Evolutionary conservation across 2,113 vertebrate species (phyloP), one percentile per base, ranked within the genome.

Genomic region (Sebastes schlegelii): DNA sequence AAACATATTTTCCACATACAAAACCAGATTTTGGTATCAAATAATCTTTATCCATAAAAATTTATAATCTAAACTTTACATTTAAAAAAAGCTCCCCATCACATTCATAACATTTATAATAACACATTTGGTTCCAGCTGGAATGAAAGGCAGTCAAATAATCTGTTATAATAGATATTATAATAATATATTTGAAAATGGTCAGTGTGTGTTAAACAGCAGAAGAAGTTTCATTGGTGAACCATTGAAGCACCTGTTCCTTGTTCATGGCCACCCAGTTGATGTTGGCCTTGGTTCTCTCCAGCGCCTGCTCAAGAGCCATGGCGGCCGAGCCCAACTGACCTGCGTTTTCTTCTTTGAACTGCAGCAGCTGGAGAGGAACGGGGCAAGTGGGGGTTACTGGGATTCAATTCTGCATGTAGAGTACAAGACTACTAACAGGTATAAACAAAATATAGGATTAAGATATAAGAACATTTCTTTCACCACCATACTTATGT

Each of bases 221-320:
- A 9, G 45, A 57, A 2, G 62, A 8, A 1, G 72, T 45, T 77
- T 40, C 78, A 0, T 0, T 0, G 3, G 0, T 7, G 69, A 99
- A 97, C 97, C 97, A 98, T 0, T 6, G 0, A 4, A 89, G 9
- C 58, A 98, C 95, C 0, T 0, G 0, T 0, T 26, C 8, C 87
- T 84, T 88, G 92, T 99, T 98, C 55, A 92, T 67, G 0, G 74
- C 79, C 73, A 98, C 94, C 98, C 97, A 99, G 3, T 95, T 92
- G 40, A 97, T 97, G 92, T 98, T 98, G 60, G 95, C 74, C 1
- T 87, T 93, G 0, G 96, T 97, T 58, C 73, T 94, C 92, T 98
- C 97, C 91, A 98, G 93, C 0, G 95, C 93, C 87, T 97, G 96
- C 60, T 97, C 96, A 74, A 99, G 74, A 0, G 95, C 85, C 7